Percentiles rank a stretch among this genome's conserved stretches.
phyloP scores from a whole-genome alignment of 2,888 invertebrate genomes.

The Beris chalybata region DNA sequence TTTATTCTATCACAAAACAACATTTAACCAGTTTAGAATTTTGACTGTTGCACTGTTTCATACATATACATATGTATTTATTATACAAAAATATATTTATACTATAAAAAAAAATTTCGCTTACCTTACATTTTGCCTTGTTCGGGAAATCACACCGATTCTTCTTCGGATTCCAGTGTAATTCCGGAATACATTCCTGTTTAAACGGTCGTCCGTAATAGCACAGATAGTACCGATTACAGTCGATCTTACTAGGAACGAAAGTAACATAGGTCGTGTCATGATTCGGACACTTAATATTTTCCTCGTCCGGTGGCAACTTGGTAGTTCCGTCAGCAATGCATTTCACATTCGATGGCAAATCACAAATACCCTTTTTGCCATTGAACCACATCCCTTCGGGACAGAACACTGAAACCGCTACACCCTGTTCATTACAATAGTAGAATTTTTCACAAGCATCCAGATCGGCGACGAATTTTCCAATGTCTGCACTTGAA shows the following conservation, averaged over 20 bases:
- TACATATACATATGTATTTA: no score
- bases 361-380: constrained; percentile 50
- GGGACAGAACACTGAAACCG: constrained; percentile 50
- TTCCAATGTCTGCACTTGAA: constrained; percentile 40
- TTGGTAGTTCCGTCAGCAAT: constrained; percentile 14
- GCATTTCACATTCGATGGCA: constrained; percentile 46
- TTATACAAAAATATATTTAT: no score
- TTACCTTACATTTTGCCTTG: constrained; percentile 46
- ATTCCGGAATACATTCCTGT: constrained; percentile 49
- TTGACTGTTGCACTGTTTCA: neutral
- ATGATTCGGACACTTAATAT: constrained; percentile 27
- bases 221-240: constrained; percentile 51
- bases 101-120: neutral
- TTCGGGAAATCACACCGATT: constrained; percentile 49
- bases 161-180: constrained; percentile 51
- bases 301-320: constrained; percentile 9
- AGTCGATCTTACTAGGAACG: constrained; percentile 47
- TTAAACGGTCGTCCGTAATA: constrained; percentile 51
- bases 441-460: constrained; percentile 50
- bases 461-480: constrained; percentile 48
- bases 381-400: constrained; percentile 52
- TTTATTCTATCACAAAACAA: no score
- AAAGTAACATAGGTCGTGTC: constrained; percentile 43
- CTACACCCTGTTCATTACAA: constrained; percentile 47
- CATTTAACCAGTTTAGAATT: no score